Evolutionary conservation across 2,113 vertebrate genomes (phyloP), one percentile per base, ranked within the genome.

Genomic region (Rhinopomastus cyanomelas): DNA sequence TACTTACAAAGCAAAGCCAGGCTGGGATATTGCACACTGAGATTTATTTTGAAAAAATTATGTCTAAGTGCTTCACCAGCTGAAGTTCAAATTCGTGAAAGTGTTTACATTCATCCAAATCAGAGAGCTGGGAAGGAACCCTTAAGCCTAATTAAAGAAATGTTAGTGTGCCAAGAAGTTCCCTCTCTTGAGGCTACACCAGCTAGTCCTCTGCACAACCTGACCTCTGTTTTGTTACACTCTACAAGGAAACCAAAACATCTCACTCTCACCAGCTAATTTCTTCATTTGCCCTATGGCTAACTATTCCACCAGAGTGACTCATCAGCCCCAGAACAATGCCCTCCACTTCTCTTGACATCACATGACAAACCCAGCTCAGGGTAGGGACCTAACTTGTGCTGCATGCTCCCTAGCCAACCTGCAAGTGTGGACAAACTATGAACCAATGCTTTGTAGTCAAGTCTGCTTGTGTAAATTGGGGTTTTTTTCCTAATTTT

Each of bases 151-250:
- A 86, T 30, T 84, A 39, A 71, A 68, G 67, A 48, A 49, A 34
- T 0, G 0, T 6, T 13, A 18, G 11, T 0, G 0, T 55, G 57
- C 48, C 73, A 83, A 44, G 12, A 34, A 55, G 51, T 15, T 71
- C 18, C 11, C 12, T 57, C 36, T 52, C 62, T 18, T 2, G 6
- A 83, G 29, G 32, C 34, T 21, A n/a, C 5, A 44, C 13, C 44
- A 81, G 29, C 49, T 36, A 51, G 9, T 39, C 59, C 25, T 65
- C 16, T 6, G 12, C 14, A 11, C 25, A 46, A 1, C 26, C 22
- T 64, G 78, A 23, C 27, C 20, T 60, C 30, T 20, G 2, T 16
- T 39, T 56, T 5, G 26, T 36, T 8, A 16, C 8, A 3, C 29
- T 69, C 32, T 59, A 52, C 57, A 42, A 46, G 19, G 18, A 5